A percentile compares a stretch with the other conserved stretches of the same genome.
phyloP scores from a whole-genome alignment of 2,113 vertebrate species.

The Pungitius pungitius region DNA sequence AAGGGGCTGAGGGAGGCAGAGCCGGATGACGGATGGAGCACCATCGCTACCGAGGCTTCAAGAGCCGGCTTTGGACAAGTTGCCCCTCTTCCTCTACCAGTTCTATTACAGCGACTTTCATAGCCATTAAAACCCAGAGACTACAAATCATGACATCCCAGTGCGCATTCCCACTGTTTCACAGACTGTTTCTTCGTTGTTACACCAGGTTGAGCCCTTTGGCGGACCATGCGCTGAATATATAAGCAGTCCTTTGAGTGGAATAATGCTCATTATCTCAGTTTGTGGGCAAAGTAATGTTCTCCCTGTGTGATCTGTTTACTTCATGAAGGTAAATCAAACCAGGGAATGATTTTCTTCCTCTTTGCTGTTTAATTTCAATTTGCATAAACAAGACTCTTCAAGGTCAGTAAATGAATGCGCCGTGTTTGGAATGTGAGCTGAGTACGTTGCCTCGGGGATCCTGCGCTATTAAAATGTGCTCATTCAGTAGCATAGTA shows the following conservation, averaged over 20 bases:
- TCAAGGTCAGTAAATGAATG: slow-evolving; percentile 77
- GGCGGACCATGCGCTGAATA: slow-evolving; percentile 47
- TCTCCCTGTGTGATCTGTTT: slow-evolving; percentile 60
- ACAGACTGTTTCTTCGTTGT: slow-evolving; percentile 44
- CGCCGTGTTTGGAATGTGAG: slow-evolving; percentile 68
- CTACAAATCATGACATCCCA: slow-evolving; percentile 62
- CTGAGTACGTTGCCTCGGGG: slow-evolving; percentile 65
- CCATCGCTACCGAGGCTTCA: slow-evolving; percentile 64
- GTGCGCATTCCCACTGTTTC: slow-evolving; percentile 35
- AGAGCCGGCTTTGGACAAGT: slow-evolving; percentile 60
- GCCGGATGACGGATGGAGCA: slow-evolving; percentile 70
- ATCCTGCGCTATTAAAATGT: slow-evolving; percentile 70
- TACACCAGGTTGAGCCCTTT: slow-evolving; percentile 36
- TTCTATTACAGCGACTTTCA: slow-evolving; percentile 68
- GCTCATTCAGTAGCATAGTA: slow-evolving; percentile 68
- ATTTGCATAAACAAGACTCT: slow-evolving; percentile 74
- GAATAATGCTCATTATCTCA: slow-evolving; percentile 60
- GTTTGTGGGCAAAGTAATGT: slow-evolving; percentile 46
- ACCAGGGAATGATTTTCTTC: slow-evolving; percentile 60
- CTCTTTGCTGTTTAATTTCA: slow-evolving; percentile 71
- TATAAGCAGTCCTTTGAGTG: slow-evolving; percentile 49
- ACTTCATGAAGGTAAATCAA: slow-evolving; percentile 62
- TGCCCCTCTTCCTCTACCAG: slow-evolving; percentile 8
- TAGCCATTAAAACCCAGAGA: slow-evolving; percentile 65
- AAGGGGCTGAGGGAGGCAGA: slow-evolving; percentile 55